Evolutionary conservation across 2,797 vertebrate genomes (phyloP).

Genomic region (Ptychobarbus kaznakovi): DNA sequence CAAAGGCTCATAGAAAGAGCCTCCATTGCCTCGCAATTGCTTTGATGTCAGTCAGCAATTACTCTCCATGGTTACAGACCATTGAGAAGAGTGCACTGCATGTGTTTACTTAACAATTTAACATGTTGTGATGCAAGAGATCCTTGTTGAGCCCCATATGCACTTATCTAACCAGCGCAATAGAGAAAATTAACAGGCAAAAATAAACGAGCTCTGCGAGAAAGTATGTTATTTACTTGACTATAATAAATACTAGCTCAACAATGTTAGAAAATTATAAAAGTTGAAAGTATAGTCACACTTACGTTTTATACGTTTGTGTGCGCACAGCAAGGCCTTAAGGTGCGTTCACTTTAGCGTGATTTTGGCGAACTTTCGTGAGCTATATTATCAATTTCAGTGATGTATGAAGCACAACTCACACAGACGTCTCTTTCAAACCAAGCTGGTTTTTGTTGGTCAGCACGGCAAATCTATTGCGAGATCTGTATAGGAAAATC

Average conservation of each 20-base stretch:
- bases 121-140: conserved; percentile 56
- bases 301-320: neutral
- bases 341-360: neutral
- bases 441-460: neutral
- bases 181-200: neutral
- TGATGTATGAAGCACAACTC: no score
- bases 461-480: neutral
- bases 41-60: conserved; percentile 63
- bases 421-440: neutral
- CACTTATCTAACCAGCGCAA: conserved; percentile 32
- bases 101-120: conserved; percentile 58
- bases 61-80: conserved; percentile 44
- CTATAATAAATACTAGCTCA: neutral
- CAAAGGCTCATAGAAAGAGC: conserved; percentile 50
- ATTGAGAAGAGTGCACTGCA: conserved; percentile 32
- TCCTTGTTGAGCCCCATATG: neutral
- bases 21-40: conserved; percentile 56
- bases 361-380: neutral
- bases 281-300: neutral
- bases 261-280: neutral
- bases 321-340: neutral
- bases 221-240: neutral
- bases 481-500: neutral
- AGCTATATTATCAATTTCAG: neutral
- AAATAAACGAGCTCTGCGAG: neutral